Evolutionary conservation across 2,797 vertebrate species (phyloP), one percentile per base, ranked within the genome.

Genomic region (Poeciliopsis paucimaculata): DNA sequence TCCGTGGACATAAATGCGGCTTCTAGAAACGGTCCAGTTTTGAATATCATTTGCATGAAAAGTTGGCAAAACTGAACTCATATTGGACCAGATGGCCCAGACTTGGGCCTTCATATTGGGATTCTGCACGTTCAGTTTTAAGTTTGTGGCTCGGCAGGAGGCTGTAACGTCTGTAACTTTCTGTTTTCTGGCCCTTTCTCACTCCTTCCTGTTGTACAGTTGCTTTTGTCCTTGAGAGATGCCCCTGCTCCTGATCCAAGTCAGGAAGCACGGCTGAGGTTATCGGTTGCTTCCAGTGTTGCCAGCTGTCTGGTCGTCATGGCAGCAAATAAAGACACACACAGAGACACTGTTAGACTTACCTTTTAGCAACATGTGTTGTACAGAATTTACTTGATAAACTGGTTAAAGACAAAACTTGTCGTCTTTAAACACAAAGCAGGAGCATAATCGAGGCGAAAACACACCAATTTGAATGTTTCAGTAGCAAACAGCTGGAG

Each of bases 251-350:
- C 86, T 93, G 87, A 93, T 92, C 83, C 78, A 80, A 82, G 79
- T 82, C 80, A 73, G 31, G 5, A 51, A 23, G 70, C 66, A 71
- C 82, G 77, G 92, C 88, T 85, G 84, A 85, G 82, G 85, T 93
- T 88, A 90, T 94, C 90, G 78, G 84, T 79, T 78, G 81, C 83
- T 90, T 88, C 84, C 70, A 76, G 43, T 87, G 81, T 84, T 91
- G 86, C 79, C 87, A 84, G 81, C 76, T 78, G 66, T 73, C 77
- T 49, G 64, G 79, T 85, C 75, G 71, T 82, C 88, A 88, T 86
- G 85, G 82, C 82, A 91, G 92, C 89, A 81, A 62, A 57, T 36
- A 77, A 46, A 39, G 39, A 46, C 34, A 64, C 47, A 66, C 23
- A 41, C 64, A 26, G 8, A 68, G 36, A 68, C 64, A 18, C 5